phyloP scores from a whole-genome alignment of 2,113 vertebrate species.

The Rana temporaria region DNA sequence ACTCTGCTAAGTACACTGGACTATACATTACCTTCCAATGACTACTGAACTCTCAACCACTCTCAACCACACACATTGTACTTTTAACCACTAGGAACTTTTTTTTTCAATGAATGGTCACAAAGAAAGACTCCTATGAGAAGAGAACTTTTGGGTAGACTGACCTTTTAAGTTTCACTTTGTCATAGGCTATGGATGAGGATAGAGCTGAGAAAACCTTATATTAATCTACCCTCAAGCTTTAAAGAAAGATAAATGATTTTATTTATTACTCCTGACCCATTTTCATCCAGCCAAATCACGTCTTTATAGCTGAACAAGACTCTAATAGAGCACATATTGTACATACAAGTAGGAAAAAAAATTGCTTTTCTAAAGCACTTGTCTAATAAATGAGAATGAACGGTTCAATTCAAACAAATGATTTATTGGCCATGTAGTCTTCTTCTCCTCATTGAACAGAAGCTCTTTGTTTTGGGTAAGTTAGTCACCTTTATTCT shows the following conservation, averaged over 20 bases:
- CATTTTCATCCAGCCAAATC: conserved; percentile 37
- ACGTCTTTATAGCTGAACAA: conserved; percentile 1
- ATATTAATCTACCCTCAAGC: background rate
- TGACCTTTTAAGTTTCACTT: background rate
- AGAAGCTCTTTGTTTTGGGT: conserved; percentile 29
- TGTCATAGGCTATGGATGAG: background rate
- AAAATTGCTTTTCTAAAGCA: conserved; percentile 12
- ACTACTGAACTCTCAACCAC: no score
- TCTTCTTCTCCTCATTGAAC: conserved; percentile 20
- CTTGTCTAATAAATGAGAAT: conserved; percentile 35
- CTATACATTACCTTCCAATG: no score
- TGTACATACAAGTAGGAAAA: conserved; percentile 12
- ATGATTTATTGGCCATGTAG: conserved; percentile 35
- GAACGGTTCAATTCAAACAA: conserved; percentile 10
- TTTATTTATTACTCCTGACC: conserved; percentile 20
- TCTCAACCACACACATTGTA: no score
- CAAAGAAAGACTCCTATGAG: no score
- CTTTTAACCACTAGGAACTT: no score
- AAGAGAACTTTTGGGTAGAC: no score
- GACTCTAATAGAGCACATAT: conserved; percentile 8
- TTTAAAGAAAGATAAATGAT: conserved; percentile 16
- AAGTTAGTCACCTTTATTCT: conserved; percentile 29
- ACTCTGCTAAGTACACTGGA: no score
- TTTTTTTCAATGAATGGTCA: no score
- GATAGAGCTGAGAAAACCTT: background rate